Evolutionary conservation across 2,113 vertebrate genomes (phyloP).

Genomic region (Ellobius talpinus): DNA sequence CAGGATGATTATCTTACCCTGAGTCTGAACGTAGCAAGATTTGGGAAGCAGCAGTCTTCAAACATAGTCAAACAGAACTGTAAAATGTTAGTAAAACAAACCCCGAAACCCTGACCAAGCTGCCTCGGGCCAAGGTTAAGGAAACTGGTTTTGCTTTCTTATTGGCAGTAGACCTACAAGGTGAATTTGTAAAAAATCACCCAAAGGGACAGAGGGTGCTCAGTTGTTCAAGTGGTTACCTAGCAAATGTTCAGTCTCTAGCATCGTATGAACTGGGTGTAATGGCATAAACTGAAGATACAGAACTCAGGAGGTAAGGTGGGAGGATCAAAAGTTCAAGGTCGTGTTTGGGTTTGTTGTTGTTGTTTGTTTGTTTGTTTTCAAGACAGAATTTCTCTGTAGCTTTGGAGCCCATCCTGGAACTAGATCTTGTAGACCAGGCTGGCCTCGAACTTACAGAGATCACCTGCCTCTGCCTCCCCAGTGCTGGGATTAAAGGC

Average conservation of each 20-base stretch:
- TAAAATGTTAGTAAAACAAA: background rate
- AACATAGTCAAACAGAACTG: background rate
- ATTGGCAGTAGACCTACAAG: background rate
- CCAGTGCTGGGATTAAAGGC: no score
- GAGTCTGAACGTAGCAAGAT: background rate
- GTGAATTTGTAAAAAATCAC: background rate
- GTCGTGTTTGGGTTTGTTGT: background rate
- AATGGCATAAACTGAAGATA: no score
- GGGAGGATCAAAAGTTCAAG: background rate
- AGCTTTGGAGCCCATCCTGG: no score
- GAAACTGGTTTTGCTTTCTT: background rate
- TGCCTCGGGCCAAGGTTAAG: background rate
- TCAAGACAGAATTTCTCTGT: no score
- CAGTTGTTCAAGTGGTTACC: background rate
- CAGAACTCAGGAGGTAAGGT: background rate
- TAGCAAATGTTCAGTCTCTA: background rate
- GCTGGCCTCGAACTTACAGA: no score
- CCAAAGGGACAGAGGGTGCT: background rate
- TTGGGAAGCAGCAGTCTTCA: background rate
- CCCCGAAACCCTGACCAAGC: background rate
- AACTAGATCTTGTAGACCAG: no score
- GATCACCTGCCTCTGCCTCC: no score
- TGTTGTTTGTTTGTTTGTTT: no score
- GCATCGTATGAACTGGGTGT: no score
- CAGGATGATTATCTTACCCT: background rate